Evolutionary conservation across 2,113 vertebrate species (phyloP), one percentile per base, ranked within the genome.

Genomic region (Brachionichthys hirsutus): DNA sequence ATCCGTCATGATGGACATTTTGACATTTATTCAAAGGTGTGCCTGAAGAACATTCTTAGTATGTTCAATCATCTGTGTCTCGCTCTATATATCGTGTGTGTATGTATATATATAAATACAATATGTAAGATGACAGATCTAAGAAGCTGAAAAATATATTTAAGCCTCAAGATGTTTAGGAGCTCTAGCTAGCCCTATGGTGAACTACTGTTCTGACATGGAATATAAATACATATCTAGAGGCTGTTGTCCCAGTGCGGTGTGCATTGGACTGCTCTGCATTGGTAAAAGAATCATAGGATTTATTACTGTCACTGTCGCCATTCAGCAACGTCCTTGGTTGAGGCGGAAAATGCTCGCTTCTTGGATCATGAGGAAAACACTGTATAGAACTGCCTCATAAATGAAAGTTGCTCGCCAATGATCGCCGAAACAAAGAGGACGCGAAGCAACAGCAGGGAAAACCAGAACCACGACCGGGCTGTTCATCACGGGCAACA

Each of bases 11-110:
- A 74, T 17, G 50, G 73, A 84, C 77, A 49, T 59, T 58, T 78
- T 62, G 61, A 80, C 55, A 63, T 79, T 82, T 67, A 60, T 77
- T 73, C 56, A 68, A 87, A 83, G 83, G 87, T 89, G 89, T 92
- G 89, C 79, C 88, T 84, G 55, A 46, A 88, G 87, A 90, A 85
- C 76, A 88, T 87, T 84, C 84, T 90, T 88, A 88, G 72, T 90
- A 81, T 79, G 83, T 85, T 83, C 85, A 67, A 87, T 84, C 53
- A 67, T 78, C 82, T 85, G 84, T 89, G 84, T 86, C 84, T 73
- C 85, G 88, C 88, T 78, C 88, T 80, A 87, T 87, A 30, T 34
- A n/a, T 30, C 3, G 36, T 85, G 84, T 71, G 85, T 89, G 88
- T 78, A 89, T 80, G 86, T 88, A 49, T 34, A n/a, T 50, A 88